These are phyloP conservation scores for Hylia prasina DNA, from an alignment of 2,113 vertebrate genomes.

Conservation along the genomic window DNA sequence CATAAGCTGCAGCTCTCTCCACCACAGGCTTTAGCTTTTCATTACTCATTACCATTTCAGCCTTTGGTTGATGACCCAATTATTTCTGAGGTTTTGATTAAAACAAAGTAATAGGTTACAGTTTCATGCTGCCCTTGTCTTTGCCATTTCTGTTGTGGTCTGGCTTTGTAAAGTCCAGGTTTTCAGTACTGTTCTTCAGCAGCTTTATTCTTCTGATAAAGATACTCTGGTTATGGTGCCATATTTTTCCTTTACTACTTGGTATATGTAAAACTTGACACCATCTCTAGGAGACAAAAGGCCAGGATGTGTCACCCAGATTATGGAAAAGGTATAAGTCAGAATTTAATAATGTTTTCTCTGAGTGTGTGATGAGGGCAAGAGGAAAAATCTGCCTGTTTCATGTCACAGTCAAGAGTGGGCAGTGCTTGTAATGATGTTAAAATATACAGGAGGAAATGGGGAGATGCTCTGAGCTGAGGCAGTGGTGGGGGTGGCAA, in stretches of 20 bases:
- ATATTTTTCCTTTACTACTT: not conserved
- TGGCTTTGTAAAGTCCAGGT: not conserved
- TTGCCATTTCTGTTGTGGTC: not conserved
- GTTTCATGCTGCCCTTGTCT: not conserved
- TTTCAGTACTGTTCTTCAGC: not conserved
- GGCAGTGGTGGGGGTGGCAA: not conserved
- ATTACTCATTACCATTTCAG: not conserved
- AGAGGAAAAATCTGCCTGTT: not conserved
- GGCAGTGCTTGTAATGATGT: not conserved
- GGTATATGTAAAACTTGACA: not conserved
- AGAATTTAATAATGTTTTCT: not conserved
- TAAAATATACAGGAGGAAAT: not conserved
- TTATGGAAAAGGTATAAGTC: not conserved
- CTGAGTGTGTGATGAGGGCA: not conserved
- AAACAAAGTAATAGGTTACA: not conserved
- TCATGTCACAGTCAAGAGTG: not conserved
- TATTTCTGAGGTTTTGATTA: not conserved
- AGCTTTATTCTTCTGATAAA: not conserved
- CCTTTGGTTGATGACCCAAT: constrained; percentile 1
- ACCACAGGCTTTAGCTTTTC: not conserved
- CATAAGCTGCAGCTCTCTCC: not conserved
- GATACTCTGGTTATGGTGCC: not conserved
- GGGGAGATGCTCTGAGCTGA: not conserved
- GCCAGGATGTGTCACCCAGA: not conserved
- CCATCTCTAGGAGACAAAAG: not conserved